Percentiles rank a stretch among this genome's conserved stretches.
These are phyloP conservation scores for Platysteira castanea DNA, from an alignment of 2,113 vertebrate species.

Conservation along the genomic window DNA sequence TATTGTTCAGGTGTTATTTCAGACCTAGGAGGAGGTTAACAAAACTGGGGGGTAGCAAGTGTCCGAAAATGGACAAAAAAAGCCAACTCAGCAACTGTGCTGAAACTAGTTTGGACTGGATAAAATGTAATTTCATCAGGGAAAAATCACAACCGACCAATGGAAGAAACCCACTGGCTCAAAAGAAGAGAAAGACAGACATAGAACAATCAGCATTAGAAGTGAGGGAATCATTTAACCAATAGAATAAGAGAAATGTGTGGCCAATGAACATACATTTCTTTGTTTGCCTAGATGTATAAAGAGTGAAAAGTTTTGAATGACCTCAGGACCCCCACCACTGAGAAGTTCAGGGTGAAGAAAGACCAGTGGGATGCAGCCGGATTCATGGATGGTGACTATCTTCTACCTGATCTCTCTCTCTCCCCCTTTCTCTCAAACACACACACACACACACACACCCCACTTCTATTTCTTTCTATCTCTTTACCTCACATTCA, in stretches of 20 bases:
- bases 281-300: background rate
- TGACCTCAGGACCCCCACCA: fast-evolving
- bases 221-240: background rate
- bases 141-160: background rate
- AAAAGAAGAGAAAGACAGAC: background rate
- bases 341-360: background rate
- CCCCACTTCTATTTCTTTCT: background rate
- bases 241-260: background rate
- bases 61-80: background rate
- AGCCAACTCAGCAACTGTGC: background rate
- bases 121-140: background rate
- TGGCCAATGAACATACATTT: background rate
- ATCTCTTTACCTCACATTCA: background rate
- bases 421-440: too few species aligned
- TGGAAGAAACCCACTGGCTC: background rate
- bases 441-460: background rate
- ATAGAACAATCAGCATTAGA: background rate
- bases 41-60: background rate
- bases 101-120: background rate
- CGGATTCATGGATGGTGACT: background rate
- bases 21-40: background rate
- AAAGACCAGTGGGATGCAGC: background rate
- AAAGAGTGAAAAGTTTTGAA: background rate
- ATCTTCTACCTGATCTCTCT: background rate
- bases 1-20: too few species aligned